Evolutionary conservation across 2,888 invertebrate species (phyloP).

Genomic region (Ptilodon capucinus): DNA sequence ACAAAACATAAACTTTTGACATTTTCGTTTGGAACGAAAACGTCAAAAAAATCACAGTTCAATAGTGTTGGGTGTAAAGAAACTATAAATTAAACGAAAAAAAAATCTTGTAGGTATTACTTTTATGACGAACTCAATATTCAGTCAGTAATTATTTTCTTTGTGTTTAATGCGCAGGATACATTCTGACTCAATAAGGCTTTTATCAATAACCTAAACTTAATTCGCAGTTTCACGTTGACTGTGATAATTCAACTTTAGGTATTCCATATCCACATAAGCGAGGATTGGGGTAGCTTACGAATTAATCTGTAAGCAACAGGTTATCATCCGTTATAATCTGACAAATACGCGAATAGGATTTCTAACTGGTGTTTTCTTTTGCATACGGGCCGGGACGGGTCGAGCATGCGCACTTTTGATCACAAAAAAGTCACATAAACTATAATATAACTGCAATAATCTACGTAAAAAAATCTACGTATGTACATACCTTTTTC

Average conservation of each 20-base stretch:
- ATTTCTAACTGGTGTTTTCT: slow-evolving; percentile 64
- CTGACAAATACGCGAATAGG: slow-evolving; percentile 74
- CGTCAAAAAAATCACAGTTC: no score
- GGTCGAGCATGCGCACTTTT: slow-evolving; percentile 68
- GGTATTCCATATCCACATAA: slow-evolving; percentile 29
- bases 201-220: slow-evolving; percentile 30
- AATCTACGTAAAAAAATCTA: slow-evolving; percentile 28
- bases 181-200: slow-evolving; percentile 7
- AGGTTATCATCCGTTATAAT: slow-evolving; percentile 74
- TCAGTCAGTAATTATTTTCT: slow-evolving; percentile 17
- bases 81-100: no score
- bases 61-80: no score
- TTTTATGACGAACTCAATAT: no score
- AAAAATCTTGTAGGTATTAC: no score
- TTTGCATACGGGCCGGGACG: slow-evolving; percentile 64
- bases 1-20: no score
- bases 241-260: slow-evolving; percentile 17
- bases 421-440: slow-evolving; percentile 41
- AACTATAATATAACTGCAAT: slow-evolving; percentile 28
- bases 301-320: slow-evolving; percentile 74
- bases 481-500: slow-evolving; percentile 85
- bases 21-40: no score
- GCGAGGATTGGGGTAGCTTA: slow-evolving; percentile 58
- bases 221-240: neutral
- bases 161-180: slow-evolving; percentile 20